Conservation (phyloP, 2,113 vertebrate genomes). For the Meleagris gallopavo region DNA sequence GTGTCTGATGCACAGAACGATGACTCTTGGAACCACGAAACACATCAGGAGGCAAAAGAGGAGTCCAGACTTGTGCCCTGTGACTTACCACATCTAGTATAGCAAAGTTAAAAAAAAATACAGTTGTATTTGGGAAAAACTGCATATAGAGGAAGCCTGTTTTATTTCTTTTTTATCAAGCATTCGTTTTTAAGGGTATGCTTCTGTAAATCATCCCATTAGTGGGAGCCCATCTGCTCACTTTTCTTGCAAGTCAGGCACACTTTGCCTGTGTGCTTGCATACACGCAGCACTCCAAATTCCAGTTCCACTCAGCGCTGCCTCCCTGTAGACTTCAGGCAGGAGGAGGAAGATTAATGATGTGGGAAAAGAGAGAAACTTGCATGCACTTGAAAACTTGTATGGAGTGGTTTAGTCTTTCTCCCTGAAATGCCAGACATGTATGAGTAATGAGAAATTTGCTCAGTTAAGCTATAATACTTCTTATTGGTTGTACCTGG, state of each 20-base stretch:
- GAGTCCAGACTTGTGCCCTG: not conserved
- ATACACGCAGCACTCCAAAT: not conserved
- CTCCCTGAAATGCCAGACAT: not conserved
- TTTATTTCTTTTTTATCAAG: conserved; percentile 19
- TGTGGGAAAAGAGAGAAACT: not conserved
- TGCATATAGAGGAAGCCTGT: not conserved
- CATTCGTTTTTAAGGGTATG: not conserved
- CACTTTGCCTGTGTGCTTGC: not conserved
- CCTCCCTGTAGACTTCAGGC: not conserved
- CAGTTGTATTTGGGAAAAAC: not conserved
- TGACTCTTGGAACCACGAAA: not conserved
- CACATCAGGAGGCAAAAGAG: not conserved
- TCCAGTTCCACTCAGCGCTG: not conserved
- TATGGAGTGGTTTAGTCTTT: not conserved
- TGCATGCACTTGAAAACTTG: not conserved
- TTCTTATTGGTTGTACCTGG: not conserved
- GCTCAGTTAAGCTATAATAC: not conserved
- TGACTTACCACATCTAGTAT: not conserved
- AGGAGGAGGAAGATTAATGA: not conserved
- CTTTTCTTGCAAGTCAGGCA: not conserved
- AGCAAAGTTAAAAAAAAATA: not conserved
- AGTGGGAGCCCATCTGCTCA: conserved; percentile 40
- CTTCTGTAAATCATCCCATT: conserved; percentile 28
- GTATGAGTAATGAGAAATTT: not conserved
- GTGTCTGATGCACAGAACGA: not conserved